Evolutionary conservation across 2,888 invertebrate genomes (phyloP).

Genomic region (Aleiodes alternator): DNA sequence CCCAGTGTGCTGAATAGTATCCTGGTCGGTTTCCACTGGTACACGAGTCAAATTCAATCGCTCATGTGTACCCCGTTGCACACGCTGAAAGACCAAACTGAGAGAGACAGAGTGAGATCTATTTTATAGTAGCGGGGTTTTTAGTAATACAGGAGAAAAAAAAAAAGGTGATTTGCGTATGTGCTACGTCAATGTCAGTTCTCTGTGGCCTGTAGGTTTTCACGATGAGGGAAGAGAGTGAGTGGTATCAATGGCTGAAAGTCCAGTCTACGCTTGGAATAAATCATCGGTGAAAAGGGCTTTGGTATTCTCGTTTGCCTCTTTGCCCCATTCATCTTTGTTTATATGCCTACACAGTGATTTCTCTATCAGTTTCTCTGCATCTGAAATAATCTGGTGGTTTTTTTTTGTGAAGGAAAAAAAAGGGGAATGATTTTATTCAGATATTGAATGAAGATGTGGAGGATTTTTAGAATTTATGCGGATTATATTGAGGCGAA

Average conservation of each 20-base stretch:
- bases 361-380: too few relatives aligned
- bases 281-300: slow-evolving; percentile 43
- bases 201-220: too few relatives aligned
- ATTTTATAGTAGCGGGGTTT: slow-evolving; percentile 7
- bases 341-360: slow-evolving; percentile 4
- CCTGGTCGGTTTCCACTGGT: too few relatives aligned
- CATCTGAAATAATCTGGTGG: too few relatives aligned
- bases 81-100: too few relatives aligned
- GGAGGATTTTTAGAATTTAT: too few relatives aligned
- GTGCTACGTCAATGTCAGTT: slow-evolving; percentile 50
- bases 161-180: slow-evolving; percentile 50
- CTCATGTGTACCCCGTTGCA: slow-evolving; percentile 24
- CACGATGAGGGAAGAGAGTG: slow-evolving; percentile 15
- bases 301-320: slow-evolving; percentile 11
- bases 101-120: too few relatives aligned
- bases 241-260: slow-evolving; percentile 36
- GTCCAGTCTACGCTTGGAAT: slow-evolving; percentile 27
- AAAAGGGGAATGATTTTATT: too few relatives aligned
- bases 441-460: too few relatives aligned
- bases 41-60: neutral
- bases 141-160: slow-evolving; percentile 29
- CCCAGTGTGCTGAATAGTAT: too few relatives aligned
- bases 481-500: too few relatives aligned
- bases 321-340: neutral
- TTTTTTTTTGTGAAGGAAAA: too few relatives aligned